These are phyloP conservation scores for Syngnathus scovelli DNA, from an alignment of 2,113 vertebrate species.

Conservation along the genomic window DNA sequence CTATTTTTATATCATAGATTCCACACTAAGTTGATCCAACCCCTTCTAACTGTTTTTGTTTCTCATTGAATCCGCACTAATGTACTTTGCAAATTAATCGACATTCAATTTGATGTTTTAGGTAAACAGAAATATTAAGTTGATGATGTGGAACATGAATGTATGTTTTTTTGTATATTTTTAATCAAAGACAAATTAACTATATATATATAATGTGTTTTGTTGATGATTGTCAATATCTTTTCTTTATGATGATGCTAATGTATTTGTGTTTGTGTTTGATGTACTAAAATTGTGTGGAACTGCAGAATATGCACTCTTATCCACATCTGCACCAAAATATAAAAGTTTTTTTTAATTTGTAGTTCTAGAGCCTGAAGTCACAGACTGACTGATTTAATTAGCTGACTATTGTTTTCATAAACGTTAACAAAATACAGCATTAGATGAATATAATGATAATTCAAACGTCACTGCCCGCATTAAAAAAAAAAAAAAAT, in stretches of 20 bases:
- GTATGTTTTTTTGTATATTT: background rate
- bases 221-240: background rate
- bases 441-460: too few species aligned
- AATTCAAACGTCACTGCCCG: too few species aligned
- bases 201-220: background rate
- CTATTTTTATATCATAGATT: too few species aligned
- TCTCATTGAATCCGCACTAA: too few species aligned
- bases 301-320: background rate
- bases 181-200: background rate
- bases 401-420: too few species aligned
- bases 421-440: too few species aligned
- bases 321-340: background rate
- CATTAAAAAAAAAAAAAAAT: too few species aligned
- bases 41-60: too few species aligned
- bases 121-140: background rate
- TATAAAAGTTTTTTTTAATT: background rate
- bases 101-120: background rate
- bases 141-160: background rate
- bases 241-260: too few species aligned
- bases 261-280: background rate
- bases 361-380: too few species aligned
- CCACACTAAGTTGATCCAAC: too few species aligned
- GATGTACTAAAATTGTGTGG: background rate
- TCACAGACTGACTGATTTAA: too few species aligned
- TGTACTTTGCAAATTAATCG: background rate